Conservation (phyloP, 2,113 vertebrate species). For the Illadopsis cleaveri region DNA sequence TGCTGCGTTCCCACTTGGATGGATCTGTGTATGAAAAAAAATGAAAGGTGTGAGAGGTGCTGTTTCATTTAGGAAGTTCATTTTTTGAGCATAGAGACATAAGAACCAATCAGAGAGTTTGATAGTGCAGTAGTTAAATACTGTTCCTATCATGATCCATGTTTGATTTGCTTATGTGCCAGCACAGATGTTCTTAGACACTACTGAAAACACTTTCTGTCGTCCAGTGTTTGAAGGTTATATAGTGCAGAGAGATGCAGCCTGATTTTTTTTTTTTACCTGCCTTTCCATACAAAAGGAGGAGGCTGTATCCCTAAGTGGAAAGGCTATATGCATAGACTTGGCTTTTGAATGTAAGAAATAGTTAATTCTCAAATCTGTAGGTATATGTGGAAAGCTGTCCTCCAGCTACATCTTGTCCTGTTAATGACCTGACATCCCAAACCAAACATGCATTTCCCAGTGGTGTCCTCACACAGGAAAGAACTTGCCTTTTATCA, state of each 20-base stretch:
- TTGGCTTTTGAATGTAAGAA: background rate
- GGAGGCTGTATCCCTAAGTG: background rate
- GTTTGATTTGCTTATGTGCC: background rate
- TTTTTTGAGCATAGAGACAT: background rate
- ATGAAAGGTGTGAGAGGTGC: background rate
- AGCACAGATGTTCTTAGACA: background rate
- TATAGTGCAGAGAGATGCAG: background rate
- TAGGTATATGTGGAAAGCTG: background rate
- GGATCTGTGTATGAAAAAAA: background rate
- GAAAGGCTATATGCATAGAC: background rate
- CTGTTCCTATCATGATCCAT: background rate
- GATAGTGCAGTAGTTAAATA: background rate
- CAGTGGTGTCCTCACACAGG: background rate
- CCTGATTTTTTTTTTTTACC: background rate
- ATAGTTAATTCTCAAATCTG: background rate
- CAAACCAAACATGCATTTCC: background rate
- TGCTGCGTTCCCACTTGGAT: background rate
- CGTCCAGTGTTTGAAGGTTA: background rate
- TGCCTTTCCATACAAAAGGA: background rate
- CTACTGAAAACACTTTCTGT: background rate
- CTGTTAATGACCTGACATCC: background rate
- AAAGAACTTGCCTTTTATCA: background rate
- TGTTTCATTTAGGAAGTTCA: background rate
- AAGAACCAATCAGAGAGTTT: background rate
- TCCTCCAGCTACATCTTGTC: background rate